phyloP scores from a whole-genome alignment of 2,888 invertebrate species.

The Ischnus inquisitorius region DNA sequence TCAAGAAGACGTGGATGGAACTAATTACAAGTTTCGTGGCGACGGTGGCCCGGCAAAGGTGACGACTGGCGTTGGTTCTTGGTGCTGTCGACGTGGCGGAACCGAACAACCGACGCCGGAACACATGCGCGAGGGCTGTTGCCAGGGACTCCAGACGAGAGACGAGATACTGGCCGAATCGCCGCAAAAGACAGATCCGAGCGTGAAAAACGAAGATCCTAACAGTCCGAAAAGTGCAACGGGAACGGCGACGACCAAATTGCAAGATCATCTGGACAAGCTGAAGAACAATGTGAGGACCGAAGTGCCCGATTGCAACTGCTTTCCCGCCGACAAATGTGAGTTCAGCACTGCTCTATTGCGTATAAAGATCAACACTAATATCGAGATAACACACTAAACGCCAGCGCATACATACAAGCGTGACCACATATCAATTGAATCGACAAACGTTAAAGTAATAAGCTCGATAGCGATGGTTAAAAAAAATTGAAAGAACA shows the following conservation, averaged over 20 bases:
- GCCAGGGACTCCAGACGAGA: conserved; percentile 90
- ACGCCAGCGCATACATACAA: conserved; percentile 72
- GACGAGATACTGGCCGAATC: conserved; percentile 89
- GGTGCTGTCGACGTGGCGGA: conserved; percentile 91
- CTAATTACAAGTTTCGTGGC: conserved; percentile 87
- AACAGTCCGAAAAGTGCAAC: conserved; percentile 80
- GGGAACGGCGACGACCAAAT: conserved; percentile 86
- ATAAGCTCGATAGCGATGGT: conserved; percentile 64
- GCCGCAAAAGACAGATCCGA: conserved; percentile 77
- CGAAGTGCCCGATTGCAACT: conserved; percentile 96
- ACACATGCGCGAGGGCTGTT: conserved; percentile 91
- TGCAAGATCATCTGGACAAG: conserved; percentile 88
- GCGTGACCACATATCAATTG: conserved; percentile 31
- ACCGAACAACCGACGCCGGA: conserved; percentile 91
- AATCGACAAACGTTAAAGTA: conserved; percentile 6
- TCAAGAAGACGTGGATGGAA: conserved; percentile 71
- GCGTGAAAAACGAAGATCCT: conserved; percentile 81
- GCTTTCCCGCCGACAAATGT: conserved; percentile 94
- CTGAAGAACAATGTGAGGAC: conserved; percentile 90
- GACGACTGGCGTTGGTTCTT: conserved; percentile 89
- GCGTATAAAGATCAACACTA: conserved; percentile 82
- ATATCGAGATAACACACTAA: conserved; percentile 82
- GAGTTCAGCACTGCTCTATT: conserved; percentile 81
- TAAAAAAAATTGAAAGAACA: conserved; percentile 42
- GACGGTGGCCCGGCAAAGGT: conserved; percentile 90